phyloP scores from a whole-genome alignment of 2,113 vertebrate genomes.

The Mohoua ochrocephala region DNA sequence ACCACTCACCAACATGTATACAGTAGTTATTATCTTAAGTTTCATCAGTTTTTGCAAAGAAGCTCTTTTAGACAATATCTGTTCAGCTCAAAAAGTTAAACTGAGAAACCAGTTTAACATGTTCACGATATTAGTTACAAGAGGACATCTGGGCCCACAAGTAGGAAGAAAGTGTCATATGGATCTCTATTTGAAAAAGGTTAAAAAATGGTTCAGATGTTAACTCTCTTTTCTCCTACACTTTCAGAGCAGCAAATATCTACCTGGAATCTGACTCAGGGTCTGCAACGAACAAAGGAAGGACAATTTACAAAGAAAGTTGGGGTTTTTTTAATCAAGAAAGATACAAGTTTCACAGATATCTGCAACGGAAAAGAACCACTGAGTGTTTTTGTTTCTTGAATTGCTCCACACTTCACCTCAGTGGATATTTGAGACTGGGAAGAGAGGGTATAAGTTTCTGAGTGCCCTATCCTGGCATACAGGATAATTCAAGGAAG shows the following conservation, averaged over 20 bases:
- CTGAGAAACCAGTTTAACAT: neutral
- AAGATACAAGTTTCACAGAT: neutral
- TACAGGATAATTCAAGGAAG: neutral
- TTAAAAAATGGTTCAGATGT: neutral
- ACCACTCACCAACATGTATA: neutral
- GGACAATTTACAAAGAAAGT: neutral
- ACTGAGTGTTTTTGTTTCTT: neutral
- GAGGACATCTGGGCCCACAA: neutral
- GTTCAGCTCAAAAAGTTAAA: neutral
- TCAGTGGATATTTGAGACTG: neutral
- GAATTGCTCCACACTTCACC: neutral
- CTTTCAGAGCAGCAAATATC: neutral
- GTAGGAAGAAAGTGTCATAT: rapidly evolving
- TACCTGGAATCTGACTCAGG: neutral
- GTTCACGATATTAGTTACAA: neutral
- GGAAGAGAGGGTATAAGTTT: neutral
- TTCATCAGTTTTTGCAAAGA: neutral
- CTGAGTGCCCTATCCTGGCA: neutral
- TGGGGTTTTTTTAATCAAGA: neutral
- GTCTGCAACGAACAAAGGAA: neutral
- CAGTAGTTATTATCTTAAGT: neutral
- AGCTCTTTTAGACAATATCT: neutral
- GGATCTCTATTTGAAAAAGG: neutral
- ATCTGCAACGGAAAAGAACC: neutral
- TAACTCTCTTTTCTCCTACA: neutral